Percentiles rank a stretch among this genome's conserved stretches.
Conservation (phyloP, 2,888 invertebrate species). For the Andrena marginata region DNA sequence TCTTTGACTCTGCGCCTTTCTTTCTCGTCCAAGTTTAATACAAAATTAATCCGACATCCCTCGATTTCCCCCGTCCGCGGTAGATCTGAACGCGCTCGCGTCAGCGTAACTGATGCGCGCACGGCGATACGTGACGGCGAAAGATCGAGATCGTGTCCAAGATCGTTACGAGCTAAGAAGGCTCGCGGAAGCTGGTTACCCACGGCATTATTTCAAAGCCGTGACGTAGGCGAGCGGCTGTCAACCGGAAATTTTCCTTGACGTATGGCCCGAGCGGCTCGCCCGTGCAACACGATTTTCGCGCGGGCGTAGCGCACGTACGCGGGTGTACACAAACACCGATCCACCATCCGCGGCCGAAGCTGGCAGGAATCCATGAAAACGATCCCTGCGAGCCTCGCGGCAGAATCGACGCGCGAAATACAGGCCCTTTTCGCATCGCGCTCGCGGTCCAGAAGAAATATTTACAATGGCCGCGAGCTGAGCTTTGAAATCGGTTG, state of each 20-base stretch:
- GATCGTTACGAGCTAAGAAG: conserved; percentile 12
- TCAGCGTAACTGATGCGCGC: not conserved
- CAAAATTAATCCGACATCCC: not conserved
- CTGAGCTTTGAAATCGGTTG: not conserved
- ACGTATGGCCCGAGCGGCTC: conserved; percentile 46
- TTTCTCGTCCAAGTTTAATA: not conserved
- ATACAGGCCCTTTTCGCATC: not conserved
- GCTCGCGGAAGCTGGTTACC: conserved; percentile 51
- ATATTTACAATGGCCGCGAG: not conserved
- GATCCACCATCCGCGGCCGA: conserved; percentile 45
- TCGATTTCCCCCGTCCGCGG: not conserved
- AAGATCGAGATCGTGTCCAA: not conserved
- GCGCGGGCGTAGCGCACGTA: conserved; percentile 44
- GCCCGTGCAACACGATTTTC: conserved; percentile 38
- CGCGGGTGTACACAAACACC: conserved; percentile 23
- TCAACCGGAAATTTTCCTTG: conserved; percentile 69
- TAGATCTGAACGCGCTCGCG: not conserved
- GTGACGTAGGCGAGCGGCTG: conserved; percentile 58
- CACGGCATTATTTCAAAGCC: conserved; percentile 52
- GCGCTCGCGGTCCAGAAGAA: not conserved
- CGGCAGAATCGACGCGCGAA: conserved; percentile 64
- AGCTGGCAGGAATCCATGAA: conserved; percentile 71
- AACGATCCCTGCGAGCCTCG: conserved; percentile 61
- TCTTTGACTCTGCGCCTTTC: not conserved
- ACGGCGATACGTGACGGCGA: not conserved